A percentile compares a stretch with the other conserved stretches of the same genome.
phyloP scores from a whole-genome alignment of 1,140 invertebrate genomes.

The Ericerus pela region DNA sequence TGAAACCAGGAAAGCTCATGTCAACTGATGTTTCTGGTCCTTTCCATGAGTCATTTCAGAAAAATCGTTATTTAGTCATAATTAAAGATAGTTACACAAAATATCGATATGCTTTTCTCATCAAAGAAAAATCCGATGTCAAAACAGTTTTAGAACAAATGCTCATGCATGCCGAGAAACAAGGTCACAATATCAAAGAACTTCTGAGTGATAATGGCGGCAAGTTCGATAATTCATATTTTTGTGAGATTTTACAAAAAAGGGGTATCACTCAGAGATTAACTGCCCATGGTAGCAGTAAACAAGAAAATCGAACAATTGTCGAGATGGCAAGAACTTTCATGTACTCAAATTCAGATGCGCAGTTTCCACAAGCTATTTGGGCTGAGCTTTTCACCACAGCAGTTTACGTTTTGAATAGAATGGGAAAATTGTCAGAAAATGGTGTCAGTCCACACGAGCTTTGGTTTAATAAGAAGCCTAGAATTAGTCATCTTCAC shows the following conservation, averaged over 20 bases:
- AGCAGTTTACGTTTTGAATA: slow-evolving; percentile 13
- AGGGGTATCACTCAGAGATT: neutral
- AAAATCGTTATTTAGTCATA: too few species aligned
- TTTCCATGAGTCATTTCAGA: too few species aligned
- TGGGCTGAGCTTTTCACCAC: slow-evolving; percentile 13
- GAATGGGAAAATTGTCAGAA: slow-evolving; percentile 22
- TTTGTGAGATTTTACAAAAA: neutral
- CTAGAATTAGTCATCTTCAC: slow-evolving; percentile 10
- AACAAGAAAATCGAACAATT: slow-evolving; percentile 14
- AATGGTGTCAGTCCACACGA: slow-evolving; percentile 26
- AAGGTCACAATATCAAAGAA: slow-evolving; percentile 16
- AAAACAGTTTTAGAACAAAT: too few species aligned
- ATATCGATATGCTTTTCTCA: too few species aligned
- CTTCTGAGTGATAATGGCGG: slow-evolving; percentile 15
- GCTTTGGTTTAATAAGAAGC: slow-evolving; percentile 24
- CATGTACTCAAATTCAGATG: slow-evolving; percentile 14
- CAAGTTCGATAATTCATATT: slow-evolving; percentile 13
- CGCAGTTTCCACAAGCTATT: slow-evolving; percentile 14
- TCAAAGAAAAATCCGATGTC: too few species aligned
- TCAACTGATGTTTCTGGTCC: too few species aligned
- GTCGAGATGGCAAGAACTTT: slow-evolving; percentile 18
- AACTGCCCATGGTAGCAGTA: neutral
- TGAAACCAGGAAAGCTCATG: too few species aligned
- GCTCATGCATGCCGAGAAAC: slow-evolving; percentile 20
- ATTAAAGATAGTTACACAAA: too few species aligned